Evolutionary conservation across 2,888 invertebrate genomes (phyloP), one percentile per base, ranked within the genome.

Genomic region (Epinotia nisella): DNA sequence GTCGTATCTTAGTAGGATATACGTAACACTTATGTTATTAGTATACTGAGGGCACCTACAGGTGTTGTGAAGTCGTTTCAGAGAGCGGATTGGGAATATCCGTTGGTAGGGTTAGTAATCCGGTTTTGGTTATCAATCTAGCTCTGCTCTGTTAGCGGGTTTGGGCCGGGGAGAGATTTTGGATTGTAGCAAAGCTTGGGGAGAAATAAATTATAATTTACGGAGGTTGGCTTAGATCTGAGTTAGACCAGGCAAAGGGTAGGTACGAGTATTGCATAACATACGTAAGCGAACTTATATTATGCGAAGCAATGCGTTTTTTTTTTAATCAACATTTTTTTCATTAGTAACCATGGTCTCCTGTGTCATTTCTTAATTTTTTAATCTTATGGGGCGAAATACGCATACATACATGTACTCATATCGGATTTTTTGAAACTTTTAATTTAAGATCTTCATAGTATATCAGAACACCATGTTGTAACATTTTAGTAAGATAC

Each of bases 1-100:
- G 56, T 21, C 66, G 39, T 66, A 66, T 56, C 15, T 66, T 7
- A n/a, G 2, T 21, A 10, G 19, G 24, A 55, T 21, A 21, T n/a
- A 1, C 9, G 3, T n/a, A 2, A 11, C 19, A 53, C 55, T 41
- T 66, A 21, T 2, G 41, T 21, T 56, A 3, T 66, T 66, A 21
- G 15, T 19, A 15, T 2, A 41, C n/a, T 39, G 65, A 15, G 17
- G n/a, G 3, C 11, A 53, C 13, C 13, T 64, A 81, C 90, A 92
- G 92, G 91, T 92, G 90, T 83, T 85, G 90, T 87, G 87, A 86
- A 84, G 86, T 80, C 87, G 85, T 90, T 89, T 60, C 17, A 5
- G 41, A 19, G 45, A 59, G 71, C 65, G 51, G 64, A 71, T 68
- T 62, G 45, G 62, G 68, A 55, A 35, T 53, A 60, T 67, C 67